phyloP scores from a whole-genome alignment of 2,113 vertebrate species.

The Planiliza haematocheilus region DNA sequence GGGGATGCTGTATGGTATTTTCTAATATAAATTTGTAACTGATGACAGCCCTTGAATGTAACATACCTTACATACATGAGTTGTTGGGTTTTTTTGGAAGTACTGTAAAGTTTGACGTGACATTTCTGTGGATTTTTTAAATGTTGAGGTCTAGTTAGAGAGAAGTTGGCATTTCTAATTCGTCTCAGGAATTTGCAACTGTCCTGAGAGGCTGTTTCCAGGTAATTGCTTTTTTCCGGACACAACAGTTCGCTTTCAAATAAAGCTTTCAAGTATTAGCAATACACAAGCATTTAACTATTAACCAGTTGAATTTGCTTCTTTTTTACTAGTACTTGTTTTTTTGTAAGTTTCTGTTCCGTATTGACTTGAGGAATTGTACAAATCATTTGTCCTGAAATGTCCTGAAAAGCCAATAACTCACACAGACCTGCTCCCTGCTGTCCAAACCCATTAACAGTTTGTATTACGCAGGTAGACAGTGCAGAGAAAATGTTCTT shows the following conservation, averaged over 20 bases:
- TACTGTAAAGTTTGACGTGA: no score
- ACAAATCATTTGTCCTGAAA: conserved; percentile 53
- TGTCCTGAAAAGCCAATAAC: conserved; percentile 42
- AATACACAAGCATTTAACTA: no score
- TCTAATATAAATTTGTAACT: no score
- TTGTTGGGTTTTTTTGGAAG: background rate
- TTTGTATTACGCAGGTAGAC: conserved; percentile 41
- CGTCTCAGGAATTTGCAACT: background rate
- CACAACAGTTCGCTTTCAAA: background rate
- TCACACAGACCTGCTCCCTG: conserved; percentile 19
- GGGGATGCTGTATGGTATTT: no score
- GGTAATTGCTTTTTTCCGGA: conserved; percentile 14
- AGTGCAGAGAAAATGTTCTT: conserved; percentile 50
- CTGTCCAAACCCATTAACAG: conserved; percentile 46
- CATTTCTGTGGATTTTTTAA: background rate
- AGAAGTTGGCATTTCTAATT: conserved; percentile 6
- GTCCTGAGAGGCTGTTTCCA: background rate
- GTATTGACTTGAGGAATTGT: background rate
- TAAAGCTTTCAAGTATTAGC: background rate
- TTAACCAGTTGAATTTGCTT: background rate
- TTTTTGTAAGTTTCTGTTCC: conserved; percentile 9
- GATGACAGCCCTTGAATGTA: no score
- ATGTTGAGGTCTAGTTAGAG: conserved; percentile 1
- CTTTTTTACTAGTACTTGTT: background rate
- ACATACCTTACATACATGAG: background rate